Evolutionary conservation across 1,140 invertebrate species (phyloP), one percentile per base, ranked within the genome.

Genomic region (Acromyrmex heyeri): DNA sequence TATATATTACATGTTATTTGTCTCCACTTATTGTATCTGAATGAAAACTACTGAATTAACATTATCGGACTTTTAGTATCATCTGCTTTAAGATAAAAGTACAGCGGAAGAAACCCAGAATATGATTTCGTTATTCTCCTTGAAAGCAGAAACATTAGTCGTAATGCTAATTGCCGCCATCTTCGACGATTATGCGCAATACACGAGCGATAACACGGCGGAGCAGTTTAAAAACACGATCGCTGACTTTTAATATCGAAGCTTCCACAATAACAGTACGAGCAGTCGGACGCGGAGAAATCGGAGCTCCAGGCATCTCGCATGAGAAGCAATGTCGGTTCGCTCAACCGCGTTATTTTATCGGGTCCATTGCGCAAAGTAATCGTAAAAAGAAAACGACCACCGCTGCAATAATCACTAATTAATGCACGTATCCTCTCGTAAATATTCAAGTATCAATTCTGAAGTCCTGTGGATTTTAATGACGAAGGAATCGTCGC

Each of bases 301-400:
- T 50, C 44, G 57, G 59, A 76, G 30, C 48, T 77, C 27, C 59
- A 18, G n/a, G 44, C 27, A 64, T 77, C 59, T 85, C 38, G 64
- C 48, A 34, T 59, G 55, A 85, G 75, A 79, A 59, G 53, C 38
- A 16, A 61, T 38, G 14, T 34, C 50, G 21, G 34, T 73, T 79
- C 64, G 75, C 59, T 30, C 38, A 65, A 86, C 62, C 62, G 62
- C 62, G 27, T 81, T 70, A 81, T 61, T 81, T 86, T 81, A 65
- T 50, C 61, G 38, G 38, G 4, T 30, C 14, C 64, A n/a, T 86
- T 86, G 85, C 85, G 64, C 64, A 86, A 81, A 76, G 14, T 69
- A 70, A 79, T 81, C 64, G 64, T 8, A 48, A 27, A 38, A 83
- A 62, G 24, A 48, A 57, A n/a, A 57, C 79, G 61, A 50, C 24